Evolutionary conservation across 2,888 invertebrate species (phyloP).

Genomic region (Lordiphosa fenestrarum): DNA sequence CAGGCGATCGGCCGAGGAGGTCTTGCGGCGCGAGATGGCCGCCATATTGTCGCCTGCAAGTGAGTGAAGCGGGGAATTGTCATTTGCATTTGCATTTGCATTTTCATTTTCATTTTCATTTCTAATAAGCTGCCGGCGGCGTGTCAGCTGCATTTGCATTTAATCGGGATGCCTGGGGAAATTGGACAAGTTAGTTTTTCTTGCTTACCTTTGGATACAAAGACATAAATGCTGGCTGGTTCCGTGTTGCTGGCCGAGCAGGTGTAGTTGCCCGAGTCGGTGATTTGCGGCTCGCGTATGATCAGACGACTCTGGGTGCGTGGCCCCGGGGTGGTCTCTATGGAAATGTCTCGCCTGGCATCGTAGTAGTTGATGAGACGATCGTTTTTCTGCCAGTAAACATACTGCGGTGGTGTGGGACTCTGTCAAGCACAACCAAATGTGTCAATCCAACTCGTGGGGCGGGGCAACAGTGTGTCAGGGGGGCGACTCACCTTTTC

Average conservation of each 20-base stretch:
- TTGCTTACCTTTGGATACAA: conserved; percentile 91
- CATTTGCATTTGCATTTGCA: conserved; percentile 30
- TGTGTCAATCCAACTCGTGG: no score
- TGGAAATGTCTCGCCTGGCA: conserved; percentile 89
- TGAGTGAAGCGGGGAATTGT: conserved; percentile 36
- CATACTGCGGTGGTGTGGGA: conserved; percentile 95
- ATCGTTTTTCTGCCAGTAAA: conserved; percentile 97
- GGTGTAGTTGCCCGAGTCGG: conserved; percentile 95
- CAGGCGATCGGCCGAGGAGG: conserved; percentile 80
- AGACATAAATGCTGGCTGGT: conserved; percentile 93
- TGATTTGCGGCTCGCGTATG: conserved; percentile 90
- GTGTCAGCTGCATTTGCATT: conserved; percentile 54
- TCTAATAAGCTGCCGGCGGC: conserved; percentile 61
- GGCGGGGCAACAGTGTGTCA: no score
- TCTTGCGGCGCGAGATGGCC: conserved; percentile 91
- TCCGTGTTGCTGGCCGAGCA: conserved; percentile 94
- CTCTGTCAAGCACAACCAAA: conserved; percentile 83
- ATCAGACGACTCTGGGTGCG: conserved; percentile 92
- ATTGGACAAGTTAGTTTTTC: not conserved
- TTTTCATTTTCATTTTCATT: conserved; percentile 58
- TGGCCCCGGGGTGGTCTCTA: conserved; percentile 91
- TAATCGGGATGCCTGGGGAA: not conserved
- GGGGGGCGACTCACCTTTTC: conserved; percentile 87
- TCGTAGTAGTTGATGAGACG: conserved; percentile 96
- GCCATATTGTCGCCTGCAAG: conserved; percentile 93